phyloP scores from a whole-genome alignment of 2,113 vertebrate genomes.

The Cathartes aura region DNA sequence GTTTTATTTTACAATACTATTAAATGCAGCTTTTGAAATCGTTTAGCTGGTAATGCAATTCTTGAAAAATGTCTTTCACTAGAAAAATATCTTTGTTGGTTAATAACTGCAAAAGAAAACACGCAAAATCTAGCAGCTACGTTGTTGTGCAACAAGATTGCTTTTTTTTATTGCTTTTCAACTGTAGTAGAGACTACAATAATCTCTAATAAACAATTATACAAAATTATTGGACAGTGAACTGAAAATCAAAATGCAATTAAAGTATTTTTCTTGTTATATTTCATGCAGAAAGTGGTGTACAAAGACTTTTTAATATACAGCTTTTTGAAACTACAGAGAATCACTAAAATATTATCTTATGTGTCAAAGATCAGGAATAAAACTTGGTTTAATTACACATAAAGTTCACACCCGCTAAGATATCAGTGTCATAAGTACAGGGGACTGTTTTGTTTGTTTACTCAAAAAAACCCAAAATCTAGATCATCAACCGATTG shows the following conservation, averaged over 20 bases:
- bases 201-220: constrained; percentile 31
- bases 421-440: neutral
- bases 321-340: neutral
- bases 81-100: neutral
- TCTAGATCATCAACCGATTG: neutral
- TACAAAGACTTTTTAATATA: neutral
- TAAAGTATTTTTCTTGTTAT: neutral
- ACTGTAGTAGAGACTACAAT: neutral
- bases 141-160: neutral
- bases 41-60: constrained; percentile 12
- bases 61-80: neutral
- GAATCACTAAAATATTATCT: neutral
- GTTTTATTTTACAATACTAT: constrained; percentile 48
- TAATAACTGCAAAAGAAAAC: constrained; percentile 21
- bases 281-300: neutral
- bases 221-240: constrained; percentile 15
- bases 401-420: neutral
- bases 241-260: constrained; percentile 30
- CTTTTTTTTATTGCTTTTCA: neutral
- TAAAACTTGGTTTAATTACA: neutral
- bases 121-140: neutral
- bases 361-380: neutral
- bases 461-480: neutral
- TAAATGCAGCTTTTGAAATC: constrained; percentile 42
- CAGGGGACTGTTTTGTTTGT: neutral